phyloP scores from a whole-genome alignment of 2,888 invertebrate species.

The Lasioglossum morio region DNA sequence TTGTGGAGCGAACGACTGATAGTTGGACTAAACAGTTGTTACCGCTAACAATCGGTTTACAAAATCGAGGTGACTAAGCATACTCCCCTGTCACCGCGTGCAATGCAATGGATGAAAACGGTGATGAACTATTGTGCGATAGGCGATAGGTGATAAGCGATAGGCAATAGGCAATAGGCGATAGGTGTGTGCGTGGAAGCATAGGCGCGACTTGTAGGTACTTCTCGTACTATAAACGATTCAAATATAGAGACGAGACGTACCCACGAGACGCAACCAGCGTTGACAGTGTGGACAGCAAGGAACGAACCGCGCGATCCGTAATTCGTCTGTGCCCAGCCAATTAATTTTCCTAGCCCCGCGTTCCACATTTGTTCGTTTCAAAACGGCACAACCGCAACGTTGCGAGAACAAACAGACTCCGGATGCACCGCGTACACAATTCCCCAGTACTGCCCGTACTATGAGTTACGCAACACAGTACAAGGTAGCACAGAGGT shows the following conservation, averaged over 20 bases:
- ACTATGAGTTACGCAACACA: slow-evolving; percentile 74
- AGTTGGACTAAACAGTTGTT: background rate
- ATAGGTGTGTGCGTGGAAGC: slow-evolving; percentile 1
- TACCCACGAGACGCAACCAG: slow-evolving; percentile 54
- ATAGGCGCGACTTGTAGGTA: slow-evolving; percentile 63
- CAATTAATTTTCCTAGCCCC: background rate
- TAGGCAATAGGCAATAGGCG: background rate
- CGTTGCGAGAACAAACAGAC: background rate
- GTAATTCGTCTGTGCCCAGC: background rate
- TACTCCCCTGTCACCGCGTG: background rate
- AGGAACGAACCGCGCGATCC: background rate
- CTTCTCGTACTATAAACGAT: slow-evolving; percentile 70
- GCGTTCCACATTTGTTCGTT: background rate
- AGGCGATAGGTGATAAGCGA: background rate
- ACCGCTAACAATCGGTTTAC: background rate
- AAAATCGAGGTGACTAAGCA: background rate
- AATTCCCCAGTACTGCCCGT: slow-evolving; percentile 74
- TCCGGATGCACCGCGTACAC: slow-evolving; percentile 61
- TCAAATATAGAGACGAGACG: slow-evolving; percentile 63
- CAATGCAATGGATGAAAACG: background rate
- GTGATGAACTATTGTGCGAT: slow-evolving; percentile 1
- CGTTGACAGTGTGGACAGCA: background rate
- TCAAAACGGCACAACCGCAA: background rate
- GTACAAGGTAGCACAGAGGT: slow-evolving; percentile 70
- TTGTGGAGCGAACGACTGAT: background rate